phyloP scores from a whole-genome alignment of 1,140 invertebrate genomes.

The Archegozetes longisetosus region DNA sequence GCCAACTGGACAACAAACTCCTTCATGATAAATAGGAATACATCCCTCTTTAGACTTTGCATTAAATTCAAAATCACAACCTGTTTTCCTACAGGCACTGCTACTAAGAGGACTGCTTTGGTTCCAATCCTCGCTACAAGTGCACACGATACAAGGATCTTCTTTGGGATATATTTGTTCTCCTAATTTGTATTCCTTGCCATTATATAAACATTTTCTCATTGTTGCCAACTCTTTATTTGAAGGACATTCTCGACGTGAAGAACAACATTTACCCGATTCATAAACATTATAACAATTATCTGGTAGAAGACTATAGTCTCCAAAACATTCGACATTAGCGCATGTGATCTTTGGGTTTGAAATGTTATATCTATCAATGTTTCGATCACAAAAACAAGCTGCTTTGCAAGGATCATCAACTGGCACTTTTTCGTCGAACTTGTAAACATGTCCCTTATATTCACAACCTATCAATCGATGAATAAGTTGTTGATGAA shows the following conservation, averaged over 20 bases:
- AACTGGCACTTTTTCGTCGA: not conserved
- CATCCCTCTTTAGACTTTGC: constrained; percentile 14
- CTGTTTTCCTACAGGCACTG: not conserved
- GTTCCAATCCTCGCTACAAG: constrained; percentile 18
- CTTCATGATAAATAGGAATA: constrained; percentile 22
- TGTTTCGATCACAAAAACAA: not conserved
- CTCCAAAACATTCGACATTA: not conserved
- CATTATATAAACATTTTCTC: constrained; percentile 17
- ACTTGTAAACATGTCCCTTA: not conserved
- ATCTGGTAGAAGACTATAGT: not conserved
- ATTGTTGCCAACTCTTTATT: not conserved
- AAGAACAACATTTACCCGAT: not conserved
- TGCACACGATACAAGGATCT: constrained; percentile 17
- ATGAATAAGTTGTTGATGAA: not conserved
- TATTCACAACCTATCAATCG: not conserved
- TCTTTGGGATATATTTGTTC: constrained; percentile 19
- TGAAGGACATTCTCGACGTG: not conserved
- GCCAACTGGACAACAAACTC: constrained; percentile 21
- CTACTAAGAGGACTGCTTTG: not conserved
- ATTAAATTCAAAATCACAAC: constrained; percentile 6
- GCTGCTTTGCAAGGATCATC: not conserved
- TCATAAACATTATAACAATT: not conserved
- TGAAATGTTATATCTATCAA: not conserved
- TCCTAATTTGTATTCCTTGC: constrained; percentile 15
- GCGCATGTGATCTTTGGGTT: not conserved